A percentile compares a stretch with the other conserved stretches of the same genome.
Conservation (phyloP, 2,888 invertebrate genomes). For the Agrochola lychnidis region DNA sequence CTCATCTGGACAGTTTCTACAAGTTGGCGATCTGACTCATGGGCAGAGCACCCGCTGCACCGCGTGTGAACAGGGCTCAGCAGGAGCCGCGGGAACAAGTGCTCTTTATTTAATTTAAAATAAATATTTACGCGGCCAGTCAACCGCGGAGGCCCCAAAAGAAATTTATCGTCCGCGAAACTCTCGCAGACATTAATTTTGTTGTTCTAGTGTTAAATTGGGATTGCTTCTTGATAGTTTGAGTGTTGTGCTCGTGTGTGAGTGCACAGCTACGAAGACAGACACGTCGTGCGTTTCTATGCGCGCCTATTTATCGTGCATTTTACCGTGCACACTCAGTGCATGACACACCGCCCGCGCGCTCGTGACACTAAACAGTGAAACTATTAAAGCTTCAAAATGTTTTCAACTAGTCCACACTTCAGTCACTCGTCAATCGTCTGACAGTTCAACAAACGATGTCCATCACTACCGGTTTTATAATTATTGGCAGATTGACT, state of each 20-base stretch:
- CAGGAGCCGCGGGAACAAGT: not conserved
- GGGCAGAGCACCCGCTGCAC: not conserved
- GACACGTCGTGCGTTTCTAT: not conserved
- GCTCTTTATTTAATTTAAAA: conserved; percentile 32
- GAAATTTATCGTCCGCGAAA: conserved; percentile 48
- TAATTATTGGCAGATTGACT: not conserved
- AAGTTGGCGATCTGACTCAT: not conserved
- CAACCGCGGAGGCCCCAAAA: conserved; percentile 26
- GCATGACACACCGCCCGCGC: not conserved
- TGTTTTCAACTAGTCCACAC: conserved; percentile 2
- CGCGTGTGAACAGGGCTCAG: not conserved
- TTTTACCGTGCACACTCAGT: not conserved
- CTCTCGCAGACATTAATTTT: conserved; percentile 29
- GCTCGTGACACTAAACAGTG: not conserved
- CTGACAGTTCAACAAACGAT: not conserved
- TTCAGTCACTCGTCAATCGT: not conserved
- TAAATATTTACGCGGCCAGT: conserved; percentile 54
- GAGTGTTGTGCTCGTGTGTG: conserved; percentile 1
- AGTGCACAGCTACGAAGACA: not conserved
- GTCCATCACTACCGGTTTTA: not conserved
- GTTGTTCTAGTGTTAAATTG: conserved; percentile 49
- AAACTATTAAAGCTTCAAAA: conserved; percentile 6
- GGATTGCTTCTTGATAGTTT: conserved; percentile 51
- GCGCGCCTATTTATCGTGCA: not conserved
- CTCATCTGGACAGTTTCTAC: conserved; percentile 19